Evolutionary conservation across 2,888 invertebrate genomes (phyloP), one percentile per base, ranked within the genome.

Genomic region (Scaptomyza tumidula): DNA sequence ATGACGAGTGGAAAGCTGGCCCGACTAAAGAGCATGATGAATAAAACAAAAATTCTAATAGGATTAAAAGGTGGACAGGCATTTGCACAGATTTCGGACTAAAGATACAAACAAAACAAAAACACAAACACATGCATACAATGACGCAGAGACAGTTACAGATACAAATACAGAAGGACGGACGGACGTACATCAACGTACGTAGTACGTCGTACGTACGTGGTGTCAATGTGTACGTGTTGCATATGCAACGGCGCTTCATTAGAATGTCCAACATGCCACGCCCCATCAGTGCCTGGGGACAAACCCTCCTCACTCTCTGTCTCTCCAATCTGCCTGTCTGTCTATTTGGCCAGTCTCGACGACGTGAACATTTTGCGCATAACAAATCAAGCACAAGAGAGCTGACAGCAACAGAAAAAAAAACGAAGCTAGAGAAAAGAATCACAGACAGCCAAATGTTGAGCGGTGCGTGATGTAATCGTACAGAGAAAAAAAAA

Each of bases 311-410:
- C 31, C 31, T 10, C 33, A n/a, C 33, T 33, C 10, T 1, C 29
- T 29, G 7, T 29, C 48, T 13, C 27, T 10, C n/a, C n/a, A n/a
- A n/a, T n/a, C 46, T 48, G 80, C 14, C n/a, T 7, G 7, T 44
- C 44, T 3, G 33, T n/a, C 46, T 48, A 73, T 87, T 78, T 73
- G 80, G 63, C 14, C 78, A 67, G 89, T 88, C 85, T 86, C 85
- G 89, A 80, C 86, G 68, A 75, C 82, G 89, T 85, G 86, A 73
- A 89, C 87, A 89, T 88, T 88, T 83, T 89, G 77, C 89, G 88
- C 89, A 88, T 89, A 89, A 88, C 88, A 88, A 89, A 89, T 88
- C 89, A 89, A 81, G 89, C 80, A 68, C 75, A 80, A 82, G 59
- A 71, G 65, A 24, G 63, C 46, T 64, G 37, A 56, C 58, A 45